A percentile compares a stretch with the other conserved stretches of the same genome.
Conservation (phyloP, 2,888 invertebrate species). For the Atethmia centrago region DNA sequence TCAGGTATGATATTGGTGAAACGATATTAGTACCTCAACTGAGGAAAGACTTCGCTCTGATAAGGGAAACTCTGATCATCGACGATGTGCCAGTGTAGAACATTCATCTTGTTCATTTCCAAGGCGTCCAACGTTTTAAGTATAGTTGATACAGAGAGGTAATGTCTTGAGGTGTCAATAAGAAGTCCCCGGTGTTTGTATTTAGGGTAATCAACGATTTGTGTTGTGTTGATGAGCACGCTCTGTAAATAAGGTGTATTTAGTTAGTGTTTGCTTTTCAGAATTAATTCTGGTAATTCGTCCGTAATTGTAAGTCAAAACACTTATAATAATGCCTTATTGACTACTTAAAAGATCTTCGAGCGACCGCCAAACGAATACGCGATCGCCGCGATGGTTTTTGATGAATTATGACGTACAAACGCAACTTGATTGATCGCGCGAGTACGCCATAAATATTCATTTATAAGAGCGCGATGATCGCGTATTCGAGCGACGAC, state of each 20-base stretch:
- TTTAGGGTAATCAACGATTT: slow-evolving; percentile 94
- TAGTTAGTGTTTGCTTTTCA: background rate
- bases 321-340: background rate
- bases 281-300: background rate
- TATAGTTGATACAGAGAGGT: slow-evolving; percentile 92
- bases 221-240: slow-evolving; percentile 92
- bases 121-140: slow-evolving; percentile 94
- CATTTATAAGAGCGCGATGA: too few relatives aligned
- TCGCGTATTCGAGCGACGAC: too few relatives aligned
- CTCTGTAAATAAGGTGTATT: slow-evolving; percentile 77
- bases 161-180: slow-evolving; percentile 97
- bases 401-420: too few relatives aligned
- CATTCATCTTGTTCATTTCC: slow-evolving; percentile 97
- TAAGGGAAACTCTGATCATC: slow-evolving; percentile 98
- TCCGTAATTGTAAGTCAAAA: background rate
- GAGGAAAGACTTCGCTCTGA: slow-evolving; percentile 94
- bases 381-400: too few relatives aligned
- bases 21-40: slow-evolving; percentile 91
- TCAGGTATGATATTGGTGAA: background rate
- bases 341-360: background rate
- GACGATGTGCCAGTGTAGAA: slow-evolving; percentile 98
- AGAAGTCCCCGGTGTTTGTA: slow-evolving; percentile 95
- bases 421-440: too few relatives aligned
- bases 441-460: too few relatives aligned
- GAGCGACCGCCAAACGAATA: too few relatives aligned